These are phyloP conservation scores for Philereme vetulata DNA, from an alignment of 2,888 invertebrate species.

Conservation along the genomic window DNA sequence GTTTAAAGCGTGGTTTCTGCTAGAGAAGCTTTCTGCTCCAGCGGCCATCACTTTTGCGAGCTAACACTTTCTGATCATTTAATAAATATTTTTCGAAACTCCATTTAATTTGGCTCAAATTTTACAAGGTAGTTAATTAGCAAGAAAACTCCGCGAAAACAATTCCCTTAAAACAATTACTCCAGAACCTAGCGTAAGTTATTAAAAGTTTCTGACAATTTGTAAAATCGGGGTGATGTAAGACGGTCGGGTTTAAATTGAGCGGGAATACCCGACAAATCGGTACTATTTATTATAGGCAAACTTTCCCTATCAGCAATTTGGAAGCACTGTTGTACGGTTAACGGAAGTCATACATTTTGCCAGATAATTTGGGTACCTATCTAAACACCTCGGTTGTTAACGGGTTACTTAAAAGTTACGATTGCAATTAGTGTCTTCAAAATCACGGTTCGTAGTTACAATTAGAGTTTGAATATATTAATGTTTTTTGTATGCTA, in stretches of 20 bases:
- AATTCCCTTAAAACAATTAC: constrained; percentile 32
- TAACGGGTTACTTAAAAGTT: constrained; percentile 28
- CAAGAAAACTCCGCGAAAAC: constrained; percentile 24
- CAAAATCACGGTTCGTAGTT: background rate
- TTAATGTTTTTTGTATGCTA: too few species aligned
- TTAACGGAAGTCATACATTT: constrained; percentile 54
- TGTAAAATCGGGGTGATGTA: constrained; percentile 34
- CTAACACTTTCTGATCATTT: background rate
- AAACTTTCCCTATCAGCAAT: constrained; percentile 74
- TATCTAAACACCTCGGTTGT: constrained; percentile 33
- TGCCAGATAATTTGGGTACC: constrained; percentile 35
- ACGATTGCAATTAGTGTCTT: constrained; percentile 21
- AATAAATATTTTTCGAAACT: background rate
- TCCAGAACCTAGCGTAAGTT: constrained; percentile 33
- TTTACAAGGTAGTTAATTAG: constrained; percentile 29
- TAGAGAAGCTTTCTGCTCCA: too few species aligned
- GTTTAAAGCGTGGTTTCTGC: too few species aligned
- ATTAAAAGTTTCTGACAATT: constrained; percentile 44
- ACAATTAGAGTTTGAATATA: background rate
- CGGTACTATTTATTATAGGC: constrained; percentile 65
- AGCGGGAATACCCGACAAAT: constrained; percentile 60
- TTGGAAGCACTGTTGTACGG: constrained; percentile 63
- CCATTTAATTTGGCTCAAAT: constrained; percentile 8
- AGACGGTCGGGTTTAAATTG: constrained; percentile 47
- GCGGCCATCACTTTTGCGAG: too few species aligned